These are phyloP conservation scores for Pterobdella sp. DNA, from an alignment of 2,888 invertebrate species.

Conservation along the genomic window DNA sequence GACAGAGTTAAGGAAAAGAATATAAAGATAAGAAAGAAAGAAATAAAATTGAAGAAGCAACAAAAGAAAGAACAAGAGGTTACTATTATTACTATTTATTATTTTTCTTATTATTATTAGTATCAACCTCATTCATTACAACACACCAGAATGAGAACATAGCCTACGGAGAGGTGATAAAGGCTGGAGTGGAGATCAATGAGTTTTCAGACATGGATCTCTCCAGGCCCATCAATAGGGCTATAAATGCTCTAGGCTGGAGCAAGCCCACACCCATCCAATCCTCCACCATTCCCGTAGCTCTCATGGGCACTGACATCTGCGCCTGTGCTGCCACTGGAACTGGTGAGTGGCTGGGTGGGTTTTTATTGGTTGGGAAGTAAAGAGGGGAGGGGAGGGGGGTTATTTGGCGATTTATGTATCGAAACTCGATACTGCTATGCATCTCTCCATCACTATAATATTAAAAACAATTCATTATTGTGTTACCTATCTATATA, in stretches of 20 bases:
- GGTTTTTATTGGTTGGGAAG: neutral
- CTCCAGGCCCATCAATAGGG: conserved; percentile 81
- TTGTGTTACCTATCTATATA: too few species aligned
- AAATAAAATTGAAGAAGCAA: conserved; percentile 39
- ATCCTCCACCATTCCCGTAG: conserved; percentile 85
- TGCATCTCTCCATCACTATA: too few species aligned
- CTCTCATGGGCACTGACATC: conserved; percentile 81
- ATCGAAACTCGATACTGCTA: too few species aligned
- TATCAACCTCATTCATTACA: neutral
- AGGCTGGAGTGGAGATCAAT: conserved; percentile 43
- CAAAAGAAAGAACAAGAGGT: conserved; percentile 39
- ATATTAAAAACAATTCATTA: too few species aligned
- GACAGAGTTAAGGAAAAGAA: conserved; percentile 42
- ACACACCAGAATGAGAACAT: conserved; percentile 40
- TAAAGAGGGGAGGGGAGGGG: neutral
- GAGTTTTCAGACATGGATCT: conserved; percentile 74
- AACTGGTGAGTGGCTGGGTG: conserved; percentile 48
- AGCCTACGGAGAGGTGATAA: conserved; percentile 45
- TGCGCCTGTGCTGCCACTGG: conserved; percentile 98
- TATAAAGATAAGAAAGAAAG: conserved; percentile 40
- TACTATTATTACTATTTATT: conserved; percentile 3
- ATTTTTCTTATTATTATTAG: conserved; percentile 9
- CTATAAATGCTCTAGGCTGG: conserved; percentile 77
- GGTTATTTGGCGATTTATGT: neutral
- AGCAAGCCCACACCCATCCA: conserved; percentile 94